Evolutionary conservation across 2,888 invertebrate species (phyloP).

Genomic region (Adelphocoris suturalis): DNA sequence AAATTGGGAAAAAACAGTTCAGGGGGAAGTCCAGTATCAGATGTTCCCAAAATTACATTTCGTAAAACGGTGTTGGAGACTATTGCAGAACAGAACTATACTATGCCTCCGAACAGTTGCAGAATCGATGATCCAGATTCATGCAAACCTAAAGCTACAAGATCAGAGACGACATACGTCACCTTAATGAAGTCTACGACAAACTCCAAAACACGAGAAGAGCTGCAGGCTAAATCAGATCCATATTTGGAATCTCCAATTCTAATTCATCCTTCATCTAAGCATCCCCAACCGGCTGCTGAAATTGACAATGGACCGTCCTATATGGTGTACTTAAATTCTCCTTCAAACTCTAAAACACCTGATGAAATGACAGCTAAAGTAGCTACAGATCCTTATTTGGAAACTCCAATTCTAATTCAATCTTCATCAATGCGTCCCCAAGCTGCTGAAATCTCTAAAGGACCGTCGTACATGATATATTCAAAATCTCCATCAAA

Average conservation of each 20-base stretch:
- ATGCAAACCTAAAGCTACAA: neutral
- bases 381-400: too few species aligned
- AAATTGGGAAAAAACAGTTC: neutral
- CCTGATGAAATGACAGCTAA: too few species aligned
- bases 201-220: neutral
- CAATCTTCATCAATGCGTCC: too few species aligned
- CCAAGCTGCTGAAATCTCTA: neutral
- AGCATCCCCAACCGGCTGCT: too few species aligned
- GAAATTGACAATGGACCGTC: too few species aligned
- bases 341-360: neutral
- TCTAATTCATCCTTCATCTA: too few species aligned
- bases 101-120: neutral
- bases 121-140: too few species aligned
- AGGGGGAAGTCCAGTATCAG: too few species aligned
- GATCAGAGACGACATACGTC: neutral
- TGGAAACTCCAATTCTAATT: too few species aligned
- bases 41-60: too few species aligned
- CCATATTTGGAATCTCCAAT: neutral
- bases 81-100: neutral
- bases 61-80: neutral
- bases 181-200: neutral
- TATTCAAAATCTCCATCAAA: neutral
- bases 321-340: neutral
- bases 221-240: neutral
- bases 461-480: neutral